Evolutionary conservation across 2,797 vertebrate species (phyloP).

Genomic region (Sebastes itinus): DNA sequence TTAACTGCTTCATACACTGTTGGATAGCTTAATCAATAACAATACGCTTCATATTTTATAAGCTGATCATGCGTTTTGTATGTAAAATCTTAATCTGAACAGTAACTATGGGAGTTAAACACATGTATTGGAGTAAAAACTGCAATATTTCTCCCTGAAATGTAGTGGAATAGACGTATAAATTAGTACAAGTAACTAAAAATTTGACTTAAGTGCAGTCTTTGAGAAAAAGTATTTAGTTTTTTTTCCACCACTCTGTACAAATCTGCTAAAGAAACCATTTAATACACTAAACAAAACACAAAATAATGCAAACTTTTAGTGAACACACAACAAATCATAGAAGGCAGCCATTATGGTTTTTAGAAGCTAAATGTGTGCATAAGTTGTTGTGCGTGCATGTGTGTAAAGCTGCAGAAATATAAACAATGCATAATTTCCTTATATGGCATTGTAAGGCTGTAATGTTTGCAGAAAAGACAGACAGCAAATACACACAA

Average conservation of each 20-base stretch:
- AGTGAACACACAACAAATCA: not conserved
- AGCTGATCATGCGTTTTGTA: not conserved
- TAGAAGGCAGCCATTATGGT: not conserved
- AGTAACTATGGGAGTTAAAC: not conserved
- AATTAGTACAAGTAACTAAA: not conserved
- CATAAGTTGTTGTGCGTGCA: not conserved
- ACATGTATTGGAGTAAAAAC: not conserved
- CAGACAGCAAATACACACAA: not conserved
- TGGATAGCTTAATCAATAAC: not conserved
- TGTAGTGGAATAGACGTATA: not conserved
- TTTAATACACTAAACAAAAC: not conserved
- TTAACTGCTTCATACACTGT: not conserved
- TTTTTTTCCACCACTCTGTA: not conserved
- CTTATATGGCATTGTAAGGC: not conserved
- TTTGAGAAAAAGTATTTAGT: not conserved
- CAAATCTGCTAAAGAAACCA: not conserved
- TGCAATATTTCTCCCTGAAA: not conserved
- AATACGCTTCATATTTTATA: not conserved
- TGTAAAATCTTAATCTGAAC: not conserved
- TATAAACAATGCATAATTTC: not conserved
- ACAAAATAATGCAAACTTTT: not conserved
- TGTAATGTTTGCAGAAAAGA: conserved; percentile 6
- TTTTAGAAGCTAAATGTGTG: not conserved
- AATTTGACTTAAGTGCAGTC: not conserved
- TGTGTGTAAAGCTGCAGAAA: not conserved